These are phyloP conservation scores for Channa striata DNA, from an alignment of 2,797 vertebrate species.

Conservation along the genomic window DNA sequence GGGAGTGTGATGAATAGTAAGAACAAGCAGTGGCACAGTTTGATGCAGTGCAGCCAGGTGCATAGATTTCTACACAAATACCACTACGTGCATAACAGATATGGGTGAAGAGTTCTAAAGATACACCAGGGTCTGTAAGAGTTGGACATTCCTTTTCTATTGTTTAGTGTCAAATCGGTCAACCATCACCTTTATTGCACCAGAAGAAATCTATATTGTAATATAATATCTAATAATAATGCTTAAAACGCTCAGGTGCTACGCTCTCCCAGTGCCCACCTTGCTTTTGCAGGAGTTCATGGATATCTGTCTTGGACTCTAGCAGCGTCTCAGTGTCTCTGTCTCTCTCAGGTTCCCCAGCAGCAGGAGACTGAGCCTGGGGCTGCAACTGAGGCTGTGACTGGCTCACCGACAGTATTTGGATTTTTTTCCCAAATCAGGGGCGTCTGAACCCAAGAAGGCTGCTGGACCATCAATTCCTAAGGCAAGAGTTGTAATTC, in stretches of 20 bases:
- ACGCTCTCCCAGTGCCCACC: constrained; percentile 78
- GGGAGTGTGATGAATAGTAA: too few species aligned
- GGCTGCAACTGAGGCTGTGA: constrained; percentile 57
- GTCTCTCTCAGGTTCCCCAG: constrained; percentile 81
- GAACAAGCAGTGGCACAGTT: too few species aligned
- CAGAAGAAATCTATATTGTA: too few species aligned
- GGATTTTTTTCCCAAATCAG: constrained; percentile 84
- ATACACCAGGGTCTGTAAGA: too few species aligned
- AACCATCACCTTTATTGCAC: too few species aligned
- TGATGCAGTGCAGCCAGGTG: too few species aligned
- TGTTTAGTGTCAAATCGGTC: too few species aligned
- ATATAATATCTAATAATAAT: too few species aligned
- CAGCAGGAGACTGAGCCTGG: constrained; percentile 68
- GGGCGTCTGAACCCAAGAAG: constrained; percentile 85
- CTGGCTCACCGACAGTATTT: constrained; percentile 84
- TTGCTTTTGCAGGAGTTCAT: constrained; percentile 91
- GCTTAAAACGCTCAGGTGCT: not conserved
- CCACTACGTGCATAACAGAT: too few species aligned
- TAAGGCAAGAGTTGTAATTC: constrained; percentile 51
- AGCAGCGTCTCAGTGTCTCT: constrained; percentile 79
- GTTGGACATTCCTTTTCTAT: too few species aligned
- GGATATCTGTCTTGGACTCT: constrained; percentile 89
- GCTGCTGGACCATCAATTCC: constrained; percentile 94
- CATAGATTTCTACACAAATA: too few species aligned
- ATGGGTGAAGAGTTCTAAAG: too few species aligned